A percentile compares a stretch with the other conserved stretches of the same genome.
Evolutionary conservation across 2,888 invertebrate species (phyloP).

Genomic region (Lasioglossum marginatum): DNA sequence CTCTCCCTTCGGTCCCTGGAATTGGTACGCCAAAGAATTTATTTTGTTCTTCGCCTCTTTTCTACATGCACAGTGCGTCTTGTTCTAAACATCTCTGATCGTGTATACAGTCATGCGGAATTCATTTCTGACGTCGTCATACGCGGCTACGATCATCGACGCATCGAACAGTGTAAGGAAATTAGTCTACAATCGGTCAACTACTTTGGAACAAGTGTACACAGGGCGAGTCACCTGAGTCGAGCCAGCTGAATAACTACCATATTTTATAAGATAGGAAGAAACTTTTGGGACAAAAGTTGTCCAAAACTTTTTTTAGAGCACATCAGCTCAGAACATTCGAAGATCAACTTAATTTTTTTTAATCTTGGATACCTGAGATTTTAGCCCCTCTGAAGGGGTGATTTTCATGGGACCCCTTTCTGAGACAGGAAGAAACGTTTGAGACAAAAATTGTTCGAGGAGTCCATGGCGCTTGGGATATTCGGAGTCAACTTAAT

Average conservation of each 20-base stretch:
- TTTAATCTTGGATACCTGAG: too few relatives aligned
- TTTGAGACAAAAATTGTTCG: too few relatives aligned
- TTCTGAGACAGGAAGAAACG: too few relatives aligned
- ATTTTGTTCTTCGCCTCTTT: conserved; percentile 58
- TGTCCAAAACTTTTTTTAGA: too few relatives aligned
- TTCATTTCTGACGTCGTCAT: neutral
- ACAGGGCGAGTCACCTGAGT: neutral
- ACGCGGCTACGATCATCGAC: conserved; percentile 41
- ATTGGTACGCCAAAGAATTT: conserved; percentile 77
- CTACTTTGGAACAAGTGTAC: neutral
- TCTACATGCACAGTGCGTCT: conserved; percentile 46
- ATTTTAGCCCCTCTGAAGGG: too few relatives aligned
- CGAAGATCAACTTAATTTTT: too few relatives aligned
- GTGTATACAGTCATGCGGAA: neutral
- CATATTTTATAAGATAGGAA: too few relatives aligned
- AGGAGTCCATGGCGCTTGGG: too few relatives aligned
- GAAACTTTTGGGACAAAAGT: too few relatives aligned
- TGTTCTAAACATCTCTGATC: conserved; percentile 14
- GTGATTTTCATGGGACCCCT: too few relatives aligned
- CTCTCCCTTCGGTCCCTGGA: conserved; percentile 95
- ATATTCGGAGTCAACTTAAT: too few relatives aligned
- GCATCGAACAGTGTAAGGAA: conserved; percentile 22
- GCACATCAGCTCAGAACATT: too few relatives aligned
- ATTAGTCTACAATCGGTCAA: conserved; percentile 12
- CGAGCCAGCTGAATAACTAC: neutral